Evolutionary conservation across 2,888 invertebrate genomes (phyloP).

Genomic region (Megaustenia siamemsis): DNA sequence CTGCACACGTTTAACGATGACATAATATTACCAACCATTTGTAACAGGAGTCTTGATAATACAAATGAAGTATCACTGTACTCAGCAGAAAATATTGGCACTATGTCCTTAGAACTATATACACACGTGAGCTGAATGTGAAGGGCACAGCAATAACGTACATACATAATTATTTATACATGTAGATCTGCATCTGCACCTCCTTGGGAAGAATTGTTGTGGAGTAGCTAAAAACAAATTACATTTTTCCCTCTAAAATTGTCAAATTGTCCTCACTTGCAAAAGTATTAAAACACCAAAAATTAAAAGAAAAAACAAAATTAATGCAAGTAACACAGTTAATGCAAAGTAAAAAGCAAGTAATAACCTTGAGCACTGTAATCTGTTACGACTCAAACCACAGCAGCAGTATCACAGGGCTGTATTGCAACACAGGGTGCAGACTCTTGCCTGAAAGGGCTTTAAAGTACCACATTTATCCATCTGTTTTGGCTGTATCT

Average conservation of each 20-base stretch:
- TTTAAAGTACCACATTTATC: not conserved
- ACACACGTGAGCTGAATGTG: not conserved
- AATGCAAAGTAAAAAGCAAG: not conserved
- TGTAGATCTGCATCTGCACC: constrained; percentile 1
- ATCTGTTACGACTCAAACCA: not conserved
- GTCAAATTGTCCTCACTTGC: not conserved
- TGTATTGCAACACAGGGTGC: not conserved
- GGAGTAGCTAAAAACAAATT: not conserved
- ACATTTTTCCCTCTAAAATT: not conserved
- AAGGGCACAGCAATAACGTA: not conserved
- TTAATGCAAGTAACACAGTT: not conserved
- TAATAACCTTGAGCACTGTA: constrained; percentile 10
- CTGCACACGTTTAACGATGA: not conserved
- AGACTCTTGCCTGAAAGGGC: not conserved
- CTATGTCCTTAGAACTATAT: not conserved
- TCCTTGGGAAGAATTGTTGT: not conserved
- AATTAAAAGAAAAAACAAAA: not conserved
- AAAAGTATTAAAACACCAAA: not conserved
- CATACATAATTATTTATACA: not conserved
- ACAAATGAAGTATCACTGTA: not conserved
- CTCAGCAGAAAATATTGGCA: constrained; percentile 18
- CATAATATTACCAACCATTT: not conserved
- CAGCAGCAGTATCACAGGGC: constrained; percentile 12
- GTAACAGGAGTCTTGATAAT: not conserved
- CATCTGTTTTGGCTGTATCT: not conserved